phyloP scores from a whole-genome alignment of 1,140 invertebrate species.

The Calephelis virginiensis region DNA sequence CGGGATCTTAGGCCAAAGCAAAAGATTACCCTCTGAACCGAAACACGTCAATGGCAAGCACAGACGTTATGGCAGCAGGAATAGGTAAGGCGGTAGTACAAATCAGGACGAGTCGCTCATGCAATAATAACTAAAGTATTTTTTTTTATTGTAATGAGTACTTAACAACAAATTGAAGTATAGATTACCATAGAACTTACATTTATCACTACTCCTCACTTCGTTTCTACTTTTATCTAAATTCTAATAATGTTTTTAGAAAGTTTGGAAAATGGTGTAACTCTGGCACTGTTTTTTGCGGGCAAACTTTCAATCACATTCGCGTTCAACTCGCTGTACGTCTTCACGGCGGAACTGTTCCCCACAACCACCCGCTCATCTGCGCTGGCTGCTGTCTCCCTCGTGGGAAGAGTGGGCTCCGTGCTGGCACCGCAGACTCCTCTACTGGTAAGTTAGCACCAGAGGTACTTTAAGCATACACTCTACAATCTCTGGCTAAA shows the following conservation, averaged over 20 bases:
- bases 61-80: too few species aligned
- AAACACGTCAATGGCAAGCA: too few species aligned
- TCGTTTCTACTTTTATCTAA: not conserved
- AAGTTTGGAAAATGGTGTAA: constrained; percentile 29
- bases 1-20: too few species aligned
- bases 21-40: too few species aligned
- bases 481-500: too few species aligned
- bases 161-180: too few species aligned
- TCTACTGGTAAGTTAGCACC: constrained; percentile 75
- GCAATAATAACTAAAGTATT: too few species aligned
- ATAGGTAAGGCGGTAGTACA: too few species aligned
- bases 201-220: not conserved
- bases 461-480: too few species aligned
- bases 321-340: constrained; percentile 79
- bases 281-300: constrained; percentile 80
- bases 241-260: not conserved
- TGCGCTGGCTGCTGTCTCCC: constrained; percentile 84
- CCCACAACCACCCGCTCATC: constrained; percentile 84
- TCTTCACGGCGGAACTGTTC: constrained; percentile 86
- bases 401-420: constrained; percentile 85
- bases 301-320: constrained; percentile 87
- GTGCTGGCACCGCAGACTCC: constrained; percentile 86
- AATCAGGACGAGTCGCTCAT: too few species aligned
- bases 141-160: too few species aligned
- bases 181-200: too few species aligned